Conservation (phyloP, 2,888 invertebrate genomes). For the Drosophila buzzatii region DNA sequence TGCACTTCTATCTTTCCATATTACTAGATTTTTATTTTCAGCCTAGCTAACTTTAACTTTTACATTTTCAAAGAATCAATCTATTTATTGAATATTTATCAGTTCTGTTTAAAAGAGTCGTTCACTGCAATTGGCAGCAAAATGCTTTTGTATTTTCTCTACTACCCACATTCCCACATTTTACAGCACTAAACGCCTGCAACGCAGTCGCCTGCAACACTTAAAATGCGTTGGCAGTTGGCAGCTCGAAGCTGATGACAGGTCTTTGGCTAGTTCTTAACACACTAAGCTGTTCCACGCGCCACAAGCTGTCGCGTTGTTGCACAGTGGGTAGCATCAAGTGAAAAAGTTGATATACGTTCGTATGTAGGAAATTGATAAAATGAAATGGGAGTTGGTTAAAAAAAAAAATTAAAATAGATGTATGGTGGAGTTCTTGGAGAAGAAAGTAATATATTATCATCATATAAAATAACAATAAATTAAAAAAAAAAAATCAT, state of each 20-base stretch:
- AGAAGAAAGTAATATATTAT: too few relatives aligned
- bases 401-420: too few relatives aligned
- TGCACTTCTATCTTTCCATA: not conserved
- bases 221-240: constrained; percentile 7
- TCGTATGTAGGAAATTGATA: too few relatives aligned
- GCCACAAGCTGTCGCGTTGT: constrained; percentile 9
- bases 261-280: constrained; percentile 24
- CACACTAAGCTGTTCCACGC: constrained; percentile 12
- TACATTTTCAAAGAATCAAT: not conserved
- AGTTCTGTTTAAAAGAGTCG: not conserved
- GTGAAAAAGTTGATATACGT: too few relatives aligned
- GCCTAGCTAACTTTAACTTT: not conserved
- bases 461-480: too few relatives aligned
- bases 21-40: not conserved
- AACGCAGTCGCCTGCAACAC: constrained; percentile 9
- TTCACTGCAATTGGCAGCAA: not conserved
- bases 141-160: not conserved
- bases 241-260: constrained; percentile 24
- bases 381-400: too few relatives aligned
- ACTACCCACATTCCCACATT: not conserved
- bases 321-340: not conserved
- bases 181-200: constrained; percentile 4
- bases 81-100: not conserved
- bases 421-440: too few relatives aligned
- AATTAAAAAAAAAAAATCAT: too few relatives aligned